phyloP scores from a whole-genome alignment of 2,888 invertebrate genomes.

The Drosophila fulvimacula region DNA sequence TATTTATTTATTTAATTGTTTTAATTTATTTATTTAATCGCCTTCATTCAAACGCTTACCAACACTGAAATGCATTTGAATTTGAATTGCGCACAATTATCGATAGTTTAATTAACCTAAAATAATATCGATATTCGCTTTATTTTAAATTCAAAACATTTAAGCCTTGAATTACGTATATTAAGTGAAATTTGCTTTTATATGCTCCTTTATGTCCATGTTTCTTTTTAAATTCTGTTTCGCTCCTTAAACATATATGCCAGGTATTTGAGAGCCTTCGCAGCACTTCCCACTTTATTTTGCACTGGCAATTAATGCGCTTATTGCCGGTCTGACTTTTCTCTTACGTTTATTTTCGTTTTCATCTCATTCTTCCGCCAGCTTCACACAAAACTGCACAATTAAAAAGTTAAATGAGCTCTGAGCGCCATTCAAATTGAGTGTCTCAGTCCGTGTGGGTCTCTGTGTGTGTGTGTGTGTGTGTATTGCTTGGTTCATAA shows the following conservation, averaged over 20 bases:
- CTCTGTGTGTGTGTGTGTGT: slow-evolving; percentile 1
- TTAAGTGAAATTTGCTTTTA: background rate
- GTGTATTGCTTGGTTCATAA: slow-evolving; percentile 26
- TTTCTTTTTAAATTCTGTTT: background rate
- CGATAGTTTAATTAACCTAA: background rate
- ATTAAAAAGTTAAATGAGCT: slow-evolving; percentile 80
- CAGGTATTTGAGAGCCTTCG: slow-evolving; percentile 17
- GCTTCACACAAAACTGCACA: slow-evolving; percentile 68
- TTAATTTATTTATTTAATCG: too few relatives aligned
- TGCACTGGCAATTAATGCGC: slow-evolving; percentile 68
- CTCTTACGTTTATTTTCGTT: slow-evolving; percentile 60
- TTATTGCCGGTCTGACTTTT: slow-evolving; percentile 67
- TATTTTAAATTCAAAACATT: background rate
- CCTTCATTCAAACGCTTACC: too few relatives aligned
- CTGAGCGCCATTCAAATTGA: slow-evolving; percentile 52
- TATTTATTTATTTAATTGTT: too few relatives aligned
- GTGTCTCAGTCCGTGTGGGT: slow-evolving; percentile 15
- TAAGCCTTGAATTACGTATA: too few relatives aligned
- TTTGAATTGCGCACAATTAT: background rate
- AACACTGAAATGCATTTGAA: too few relatives aligned
- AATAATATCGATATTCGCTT: background rate
- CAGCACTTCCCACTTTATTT: slow-evolving; percentile 18
- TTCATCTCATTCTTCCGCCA: slow-evolving; percentile 43
- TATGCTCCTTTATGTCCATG: background rate
- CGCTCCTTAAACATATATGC: background rate